Percentiles rank a stretch among this genome's conserved stretches.
Conservation (phyloP, 2,113 vertebrate genomes). For the Scatophagus argus region DNA sequence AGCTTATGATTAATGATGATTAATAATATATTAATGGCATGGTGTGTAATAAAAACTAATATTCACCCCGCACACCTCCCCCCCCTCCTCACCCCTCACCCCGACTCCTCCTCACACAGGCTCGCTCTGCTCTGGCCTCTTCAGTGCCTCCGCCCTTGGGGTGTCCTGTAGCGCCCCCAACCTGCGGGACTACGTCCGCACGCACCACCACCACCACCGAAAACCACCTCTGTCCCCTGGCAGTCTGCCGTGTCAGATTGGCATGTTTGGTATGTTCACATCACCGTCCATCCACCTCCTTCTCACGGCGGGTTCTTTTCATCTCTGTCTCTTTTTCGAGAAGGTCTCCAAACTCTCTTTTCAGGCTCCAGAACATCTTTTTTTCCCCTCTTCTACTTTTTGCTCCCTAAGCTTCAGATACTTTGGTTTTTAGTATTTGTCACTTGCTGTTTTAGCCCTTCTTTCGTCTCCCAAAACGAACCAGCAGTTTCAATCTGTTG, state of each 20-base stretch:
- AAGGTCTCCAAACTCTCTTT: background rate
- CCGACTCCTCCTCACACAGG: constrained; percentile 84
- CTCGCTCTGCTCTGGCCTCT: constrained; percentile 95
- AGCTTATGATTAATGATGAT: constrained; percentile 53
- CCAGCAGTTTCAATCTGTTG: constrained; percentile 34
- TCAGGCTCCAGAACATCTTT: background rate
- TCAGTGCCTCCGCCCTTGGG: constrained; percentile 96
- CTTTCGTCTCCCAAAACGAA: constrained; percentile 20
- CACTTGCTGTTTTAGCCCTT: background rate
- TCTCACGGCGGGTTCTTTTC: constrained; percentile 8
- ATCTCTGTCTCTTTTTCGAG: background rate
- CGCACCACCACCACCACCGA: constrained; percentile 86
- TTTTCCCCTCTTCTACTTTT: background rate
- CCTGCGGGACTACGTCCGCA: constrained; percentile 96
- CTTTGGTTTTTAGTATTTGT: background rate
- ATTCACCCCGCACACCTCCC: constrained; percentile 41
- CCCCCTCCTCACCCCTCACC: constrained; percentile 13
- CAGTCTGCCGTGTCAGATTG: constrained; percentile 89
- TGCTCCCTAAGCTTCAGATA: background rate
- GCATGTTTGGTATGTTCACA: constrained; percentile 91
- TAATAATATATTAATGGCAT: too few species aligned
- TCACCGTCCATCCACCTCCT: constrained; percentile 20
- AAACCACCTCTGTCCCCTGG: constrained; percentile 91
- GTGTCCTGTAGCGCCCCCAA: constrained; percentile 98
- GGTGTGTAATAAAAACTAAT: constrained; percentile 85